Percentiles rank a stretch among this genome's conserved stretches.
These are phyloP conservation scores for Sebastolobus altivelis DNA, from an alignment of 2,797 vertebrate species.

Conservation along the genomic window DNA sequence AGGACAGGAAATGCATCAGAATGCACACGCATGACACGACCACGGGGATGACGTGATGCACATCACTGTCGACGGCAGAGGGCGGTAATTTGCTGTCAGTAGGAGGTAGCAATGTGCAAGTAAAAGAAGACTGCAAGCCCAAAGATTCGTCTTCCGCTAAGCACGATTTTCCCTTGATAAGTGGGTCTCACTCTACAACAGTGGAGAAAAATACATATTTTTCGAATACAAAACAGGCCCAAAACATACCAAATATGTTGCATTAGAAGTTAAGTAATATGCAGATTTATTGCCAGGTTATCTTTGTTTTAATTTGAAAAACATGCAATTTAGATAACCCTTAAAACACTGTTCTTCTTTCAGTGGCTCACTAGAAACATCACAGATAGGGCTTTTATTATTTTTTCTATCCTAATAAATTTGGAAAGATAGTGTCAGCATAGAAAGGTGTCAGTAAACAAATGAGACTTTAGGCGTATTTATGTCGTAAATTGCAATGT, in stretches of 20 bases:
- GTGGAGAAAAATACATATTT: background rate
- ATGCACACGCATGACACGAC: background rate
- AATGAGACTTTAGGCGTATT: background rate
- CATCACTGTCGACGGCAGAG: conserved; percentile 9
- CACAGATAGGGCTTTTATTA: background rate
- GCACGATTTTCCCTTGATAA: background rate
- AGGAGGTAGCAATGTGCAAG: background rate
- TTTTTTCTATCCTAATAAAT: background rate
- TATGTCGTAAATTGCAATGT: too few relatives aligned
- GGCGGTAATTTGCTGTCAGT: background rate
- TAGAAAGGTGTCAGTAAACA: background rate
- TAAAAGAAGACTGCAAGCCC: background rate
- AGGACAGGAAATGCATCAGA: background rate
- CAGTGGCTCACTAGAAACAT: background rate
- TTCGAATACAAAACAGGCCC: background rate
- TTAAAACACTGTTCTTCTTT: background rate
- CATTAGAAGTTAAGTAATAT: too few relatives aligned
- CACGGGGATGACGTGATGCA: background rate
- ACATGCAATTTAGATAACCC: background rate
- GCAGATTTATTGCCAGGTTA: background rate
- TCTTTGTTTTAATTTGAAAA: background rate
- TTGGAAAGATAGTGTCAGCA: background rate
- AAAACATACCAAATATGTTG: too few relatives aligned
- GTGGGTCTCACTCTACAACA: background rate
- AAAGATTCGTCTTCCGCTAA: background rate